A percentile compares a stretch with the other conserved stretches of the same genome.
phyloP scores from a whole-genome alignment of 2,113 vertebrate genomes.

The human (Homo sapiens) region GRCh38 chr12:46811501-46812000 shows the following conservation, averaged over 20 bases:
- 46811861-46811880: not conserved
- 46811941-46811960: not conserved
- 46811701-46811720: not conserved
- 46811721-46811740: no score
- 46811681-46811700: not conserved
- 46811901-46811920: not conserved
- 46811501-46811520: not conserved
- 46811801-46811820: not conserved
- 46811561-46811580: not conserved
- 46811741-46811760: not conserved
- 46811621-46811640: not conserved
- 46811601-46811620: not conserved
- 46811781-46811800: not conserved
- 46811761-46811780: not conserved
- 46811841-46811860: not conserved
- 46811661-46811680: not conserved
- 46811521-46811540: not conserved
- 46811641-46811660: not conserved
- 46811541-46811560: not conserved
- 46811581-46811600: not conserved
- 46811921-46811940: not conserved
- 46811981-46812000: not conserved
- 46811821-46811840: not conserved
- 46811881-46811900: not conserved
- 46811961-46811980: slow-evolving; percentile 8